Evolutionary conservation across 1,140 invertebrate genomes (phyloP), one percentile per base, ranked within the genome.

Genomic region (Bombus affinis): DNA sequence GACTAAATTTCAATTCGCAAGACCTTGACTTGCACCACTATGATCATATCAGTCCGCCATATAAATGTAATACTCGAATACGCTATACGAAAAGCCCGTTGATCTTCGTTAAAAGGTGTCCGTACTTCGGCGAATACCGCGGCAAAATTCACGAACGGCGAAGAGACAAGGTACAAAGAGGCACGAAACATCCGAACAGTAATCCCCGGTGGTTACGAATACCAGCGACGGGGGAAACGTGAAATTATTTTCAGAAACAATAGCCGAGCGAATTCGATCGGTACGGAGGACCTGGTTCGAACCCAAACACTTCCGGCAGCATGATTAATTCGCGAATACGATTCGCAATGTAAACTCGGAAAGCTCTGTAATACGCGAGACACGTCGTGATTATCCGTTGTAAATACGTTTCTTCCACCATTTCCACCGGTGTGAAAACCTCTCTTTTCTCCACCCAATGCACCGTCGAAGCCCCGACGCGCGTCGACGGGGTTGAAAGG

Each of bases 331-430:
- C 76, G 83, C 37, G 83, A 85, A 85, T 85, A 80, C 76, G 83
- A 85, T 85, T 74, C 78, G 57, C 78, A 44, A 75, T 62, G 78
- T 59, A 68, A 72, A 71, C 88, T 77, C 85, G 80, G 75, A 86
- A 91, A 91, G 87, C 79, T 89, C 79, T 73, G 74, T 90, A 92
- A 92, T 87, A 92, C 88, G 85, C 81, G 79, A 86, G 77, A 80
- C 85, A 71, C 86, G 72, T 84, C 87, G 80, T 87, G 85, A 89
- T 89, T 87, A 89, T 89, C 82, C 85, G 78, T 75, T 80, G 73
- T 90, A 88, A 91, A 92, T 87, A 90, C 83, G 87, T 91, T 66
- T 32, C 12, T 68, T 86, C 66, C 75, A 42, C 73, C 77, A 53
- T 12, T 68, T 86, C 75, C 66, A 35, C 39, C 71, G 71, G 13